Percentiles rank a stretch among this genome's conserved stretches.
Conservation (phyloP, 2,888 invertebrate species). For the Chironomus riparius region DNA sequence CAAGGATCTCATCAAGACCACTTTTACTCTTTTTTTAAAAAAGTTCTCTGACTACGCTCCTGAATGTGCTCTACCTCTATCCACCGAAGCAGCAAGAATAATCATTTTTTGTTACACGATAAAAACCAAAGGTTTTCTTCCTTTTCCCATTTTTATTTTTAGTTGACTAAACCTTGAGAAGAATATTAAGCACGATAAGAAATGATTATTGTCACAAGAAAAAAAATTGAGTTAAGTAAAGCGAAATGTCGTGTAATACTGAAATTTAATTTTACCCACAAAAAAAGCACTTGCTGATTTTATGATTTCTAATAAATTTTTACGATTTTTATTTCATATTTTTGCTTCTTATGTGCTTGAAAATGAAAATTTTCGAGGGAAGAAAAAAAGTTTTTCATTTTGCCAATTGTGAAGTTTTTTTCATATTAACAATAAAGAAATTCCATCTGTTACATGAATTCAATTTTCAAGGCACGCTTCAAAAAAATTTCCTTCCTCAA, state of each 20-base stretch:
- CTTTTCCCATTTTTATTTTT: too few species aligned
- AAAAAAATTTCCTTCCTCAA: not conserved
- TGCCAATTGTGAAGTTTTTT: not conserved
- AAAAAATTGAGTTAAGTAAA: not conserved
- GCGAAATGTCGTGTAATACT: not conserved
- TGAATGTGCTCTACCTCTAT: too few species aligned
- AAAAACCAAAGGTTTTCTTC: too few species aligned
- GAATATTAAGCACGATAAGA: not conserved
- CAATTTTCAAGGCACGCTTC: too few species aligned
- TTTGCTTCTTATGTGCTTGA: too few species aligned
- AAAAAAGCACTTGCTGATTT: constrained; percentile 21
- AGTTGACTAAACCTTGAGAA: not conserved
- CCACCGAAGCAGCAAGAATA: too few species aligned
- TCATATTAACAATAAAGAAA: constrained; percentile 12
- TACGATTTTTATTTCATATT: not conserved
- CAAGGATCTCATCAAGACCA: too few species aligned
- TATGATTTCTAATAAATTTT: constrained; percentile 15
- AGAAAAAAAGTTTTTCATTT: not conserved
- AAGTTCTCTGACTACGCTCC: too few species aligned
- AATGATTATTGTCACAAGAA: too few species aligned
- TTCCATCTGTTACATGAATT: constrained; percentile 20
- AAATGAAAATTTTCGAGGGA: not conserved
- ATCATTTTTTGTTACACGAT: too few species aligned
- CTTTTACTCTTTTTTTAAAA: too few species aligned
- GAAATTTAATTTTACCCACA: not conserved